Conservation (phyloP, 2,888 invertebrate genomes). For the Formica aserva region DNA sequence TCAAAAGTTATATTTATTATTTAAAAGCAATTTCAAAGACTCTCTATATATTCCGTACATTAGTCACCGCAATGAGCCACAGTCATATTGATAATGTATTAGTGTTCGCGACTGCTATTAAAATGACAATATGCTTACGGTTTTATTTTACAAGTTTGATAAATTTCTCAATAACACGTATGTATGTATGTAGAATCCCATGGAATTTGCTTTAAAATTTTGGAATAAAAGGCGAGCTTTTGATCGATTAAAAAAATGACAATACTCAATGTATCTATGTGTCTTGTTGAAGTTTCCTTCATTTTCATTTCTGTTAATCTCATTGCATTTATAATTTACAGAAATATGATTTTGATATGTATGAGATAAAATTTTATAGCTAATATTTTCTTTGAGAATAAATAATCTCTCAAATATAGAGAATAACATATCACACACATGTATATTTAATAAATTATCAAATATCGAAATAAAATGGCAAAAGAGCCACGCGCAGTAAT, state of each 20-base stretch:
- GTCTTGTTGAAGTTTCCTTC: neutral
- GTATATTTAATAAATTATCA: neutral
- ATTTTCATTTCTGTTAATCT: neutral
- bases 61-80: neutral
- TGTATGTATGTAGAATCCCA: neutral
- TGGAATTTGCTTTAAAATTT: slow-evolving; percentile 17
- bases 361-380: neutral
- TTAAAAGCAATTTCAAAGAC: slow-evolving; percentile 10
- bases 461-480: too few species aligned
- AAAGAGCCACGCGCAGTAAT: too few species aligned
- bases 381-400: slow-evolving; percentile 1
- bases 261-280: neutral
- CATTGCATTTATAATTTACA: slow-evolving; percentile 11
- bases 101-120: neutral
- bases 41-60: neutral
- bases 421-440: neutral
- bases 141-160: neutral
- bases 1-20: slow-evolving; percentile 36
- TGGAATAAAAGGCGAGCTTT: neutral
- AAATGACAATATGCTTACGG: neutral
- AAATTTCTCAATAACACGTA: slow-evolving; percentile 9
- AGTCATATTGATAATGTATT: neutral
- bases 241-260: neutral
- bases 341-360: neutral
- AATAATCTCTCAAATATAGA: neutral